Evolutionary conservation across 1,140 invertebrate species (phyloP).

Genomic region (Euwallacea similis): DNA sequence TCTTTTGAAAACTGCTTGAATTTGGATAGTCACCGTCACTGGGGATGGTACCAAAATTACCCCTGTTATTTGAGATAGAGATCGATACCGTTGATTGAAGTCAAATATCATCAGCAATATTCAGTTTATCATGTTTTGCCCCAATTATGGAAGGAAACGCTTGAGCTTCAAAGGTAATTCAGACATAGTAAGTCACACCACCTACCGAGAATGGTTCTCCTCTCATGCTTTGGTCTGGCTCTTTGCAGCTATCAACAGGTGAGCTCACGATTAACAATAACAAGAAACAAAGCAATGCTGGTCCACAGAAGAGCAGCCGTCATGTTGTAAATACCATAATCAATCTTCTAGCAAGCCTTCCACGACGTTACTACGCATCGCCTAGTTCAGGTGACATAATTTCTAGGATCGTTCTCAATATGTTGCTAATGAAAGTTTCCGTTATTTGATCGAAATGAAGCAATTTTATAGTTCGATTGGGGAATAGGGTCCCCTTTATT

Average conservation of each 20-base stretch:
- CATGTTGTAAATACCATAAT: background rate
- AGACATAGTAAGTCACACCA: constrained; percentile 4
- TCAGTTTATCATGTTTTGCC: no score
- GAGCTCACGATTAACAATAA: constrained; percentile 15
- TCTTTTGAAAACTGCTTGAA: no score
- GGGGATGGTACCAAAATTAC: no score
- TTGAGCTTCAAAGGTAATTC: background rate
- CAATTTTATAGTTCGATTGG: no score
- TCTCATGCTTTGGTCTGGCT: constrained; percentile 42
- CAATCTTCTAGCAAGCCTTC: constrained; percentile 1
- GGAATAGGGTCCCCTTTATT: no score
- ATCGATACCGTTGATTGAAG: no score
- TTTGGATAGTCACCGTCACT: no score
- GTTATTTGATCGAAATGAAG: no score
- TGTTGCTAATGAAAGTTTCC: no score
- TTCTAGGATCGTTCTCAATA: background rate
- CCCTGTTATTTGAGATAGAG: no score
- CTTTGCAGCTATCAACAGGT: constrained; percentile 41
- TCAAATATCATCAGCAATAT: no score
- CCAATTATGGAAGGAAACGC: no score
- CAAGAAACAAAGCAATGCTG: background rate
- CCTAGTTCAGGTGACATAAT: background rate
- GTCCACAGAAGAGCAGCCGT: background rate
- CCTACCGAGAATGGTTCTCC: constrained; percentile 14
- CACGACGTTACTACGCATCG: background rate